Evolutionary conservation across 2,888 invertebrate species (phyloP).

Genomic region (Monopis laevigella): DNA sequence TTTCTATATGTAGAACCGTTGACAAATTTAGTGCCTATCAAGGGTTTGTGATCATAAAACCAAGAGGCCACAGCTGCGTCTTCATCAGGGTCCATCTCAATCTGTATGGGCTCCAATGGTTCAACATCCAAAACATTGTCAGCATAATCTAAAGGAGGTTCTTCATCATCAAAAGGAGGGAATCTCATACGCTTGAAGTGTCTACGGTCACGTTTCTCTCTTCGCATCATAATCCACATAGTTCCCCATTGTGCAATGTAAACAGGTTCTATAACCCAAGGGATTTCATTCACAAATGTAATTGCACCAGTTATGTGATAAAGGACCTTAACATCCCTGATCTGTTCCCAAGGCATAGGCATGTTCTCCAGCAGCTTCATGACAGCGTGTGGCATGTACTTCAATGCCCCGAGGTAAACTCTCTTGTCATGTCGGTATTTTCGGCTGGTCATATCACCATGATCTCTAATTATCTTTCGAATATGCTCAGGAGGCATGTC

Average conservation of each 20-base stretch:
- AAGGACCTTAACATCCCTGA: constrained; percentile 95
- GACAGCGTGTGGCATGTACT: constrained; percentile 99
- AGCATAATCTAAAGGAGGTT: constrained; percentile 98
- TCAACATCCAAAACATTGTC: constrained; percentile 99
- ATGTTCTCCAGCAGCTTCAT: constrained; percentile 99
- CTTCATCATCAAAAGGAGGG: constrained; percentile 99
- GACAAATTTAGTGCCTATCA: constrained; percentile 91
- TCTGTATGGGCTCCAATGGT: constrained; percentile 98
- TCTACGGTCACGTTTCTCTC: constrained; percentile 97
- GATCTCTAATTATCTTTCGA: constrained; percentile 97
- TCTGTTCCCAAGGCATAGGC: constrained; percentile 99
- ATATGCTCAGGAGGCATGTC: constrained; percentile 99
- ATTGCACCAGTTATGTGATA: constrained; percentile 99
- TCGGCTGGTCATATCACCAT: constrained; percentile 99
- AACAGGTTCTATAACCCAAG: constrained; percentile 99
- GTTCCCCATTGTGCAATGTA: constrained; percentile 99
- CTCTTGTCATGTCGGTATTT: constrained; percentile 99
- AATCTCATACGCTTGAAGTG: constrained; percentile 99
- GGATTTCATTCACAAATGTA: constrained; percentile 99
- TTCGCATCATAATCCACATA: constrained; percentile 99
- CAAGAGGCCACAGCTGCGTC: constrained; percentile 90
- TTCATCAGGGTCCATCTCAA: constrained; percentile 96
- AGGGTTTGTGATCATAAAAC: constrained; percentile 98
- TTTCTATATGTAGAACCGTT: constrained; percentile 97
- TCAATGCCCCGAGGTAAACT: constrained; percentile 96